Conservation (phyloP, 2,797 vertebrate genomes). For the Mallotus villosus region DNA sequence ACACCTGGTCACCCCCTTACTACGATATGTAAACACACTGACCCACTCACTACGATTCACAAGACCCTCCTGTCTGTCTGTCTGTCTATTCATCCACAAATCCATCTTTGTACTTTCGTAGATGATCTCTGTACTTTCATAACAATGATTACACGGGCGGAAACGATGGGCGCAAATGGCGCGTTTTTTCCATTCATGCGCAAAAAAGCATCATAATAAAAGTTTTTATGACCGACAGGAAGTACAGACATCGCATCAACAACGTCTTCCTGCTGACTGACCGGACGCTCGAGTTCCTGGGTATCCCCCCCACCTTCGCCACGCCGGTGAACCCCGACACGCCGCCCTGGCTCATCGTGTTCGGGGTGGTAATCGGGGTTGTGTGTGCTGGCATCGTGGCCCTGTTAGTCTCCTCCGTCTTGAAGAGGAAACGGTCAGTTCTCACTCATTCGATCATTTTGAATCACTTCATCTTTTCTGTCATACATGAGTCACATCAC, state of each 20-base stretch:
- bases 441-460: background rate
- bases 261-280: slow-evolving; percentile 83
- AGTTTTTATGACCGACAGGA: slow-evolving; percentile 57
- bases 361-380: slow-evolving; percentile 79
- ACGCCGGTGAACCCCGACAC: slow-evolving; percentile 66
- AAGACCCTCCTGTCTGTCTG: background rate
- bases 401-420: slow-evolving; percentile 48
- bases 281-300: slow-evolving; percentile 85
- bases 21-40: no score
- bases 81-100: no score
- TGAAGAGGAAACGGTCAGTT: slow-evolving; percentile 59
- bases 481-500: background rate
- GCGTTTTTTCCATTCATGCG: background rate
- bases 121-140: background rate
- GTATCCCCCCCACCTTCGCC: slow-evolving; percentile 78
- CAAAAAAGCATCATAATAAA: background rate
- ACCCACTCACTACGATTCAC: no score
- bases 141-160: background rate
- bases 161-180: background rate
- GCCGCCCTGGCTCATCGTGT: slow-evolving; percentile 85
- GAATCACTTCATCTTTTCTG: background rate
- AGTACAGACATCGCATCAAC: slow-evolving; percentile 84
- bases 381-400: slow-evolving; percentile 58
- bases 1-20: no score
- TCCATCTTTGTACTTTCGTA: background rate